These are phyloP conservation scores for Phocides pigmalion DNA, from an alignment of 1,140 invertebrate genomes.

Conservation along the genomic window DNA sequence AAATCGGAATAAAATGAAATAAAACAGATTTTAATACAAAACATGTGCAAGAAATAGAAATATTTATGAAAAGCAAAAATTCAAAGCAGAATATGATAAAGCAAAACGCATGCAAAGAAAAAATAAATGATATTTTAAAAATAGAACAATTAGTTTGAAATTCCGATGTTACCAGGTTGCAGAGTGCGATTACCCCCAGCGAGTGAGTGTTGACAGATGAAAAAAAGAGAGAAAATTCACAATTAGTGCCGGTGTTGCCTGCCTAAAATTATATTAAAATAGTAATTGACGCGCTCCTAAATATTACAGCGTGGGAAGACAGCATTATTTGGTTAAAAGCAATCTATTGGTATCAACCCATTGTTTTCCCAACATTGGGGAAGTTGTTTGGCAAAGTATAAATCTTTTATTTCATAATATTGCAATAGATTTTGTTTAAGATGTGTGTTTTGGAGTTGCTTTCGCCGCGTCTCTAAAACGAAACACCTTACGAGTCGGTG, in stretches of 20 bases:
- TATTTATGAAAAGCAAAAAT: conserved; percentile 37
- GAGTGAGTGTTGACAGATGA: conserved; percentile 77
- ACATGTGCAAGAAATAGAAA: too few species aligned
- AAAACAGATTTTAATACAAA: not conserved
- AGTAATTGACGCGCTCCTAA: not conserved
- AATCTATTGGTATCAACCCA: conserved; percentile 37
- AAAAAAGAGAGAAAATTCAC: conserved; percentile 77
- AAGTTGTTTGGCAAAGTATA: too few species aligned
- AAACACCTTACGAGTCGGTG: too few species aligned
- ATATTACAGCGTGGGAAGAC: conserved; percentile 53
- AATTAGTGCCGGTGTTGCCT: conserved; percentile 68
- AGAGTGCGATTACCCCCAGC: conserved; percentile 79
- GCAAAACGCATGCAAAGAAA: conserved; percentile 39
- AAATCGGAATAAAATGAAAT: too few species aligned
- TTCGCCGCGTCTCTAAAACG: too few species aligned
- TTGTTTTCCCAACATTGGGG: too few species aligned
- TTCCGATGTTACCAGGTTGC: conserved; percentile 81
- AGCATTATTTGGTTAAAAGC: conserved; percentile 54
- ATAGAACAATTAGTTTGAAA: conserved; percentile 68
- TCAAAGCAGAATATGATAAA: conserved; percentile 38
- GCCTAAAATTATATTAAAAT: conserved; percentile 33
- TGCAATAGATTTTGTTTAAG: too few species aligned
- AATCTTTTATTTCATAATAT: too few species aligned
- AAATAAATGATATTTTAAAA: conserved; percentile 25
- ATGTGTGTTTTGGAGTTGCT: too few species aligned